Evolutionary conservation across 2,113 vertebrate genomes (phyloP), one percentile per base, ranked within the genome.

Genomic region (Thamnaconus septentrionalis): DNA sequence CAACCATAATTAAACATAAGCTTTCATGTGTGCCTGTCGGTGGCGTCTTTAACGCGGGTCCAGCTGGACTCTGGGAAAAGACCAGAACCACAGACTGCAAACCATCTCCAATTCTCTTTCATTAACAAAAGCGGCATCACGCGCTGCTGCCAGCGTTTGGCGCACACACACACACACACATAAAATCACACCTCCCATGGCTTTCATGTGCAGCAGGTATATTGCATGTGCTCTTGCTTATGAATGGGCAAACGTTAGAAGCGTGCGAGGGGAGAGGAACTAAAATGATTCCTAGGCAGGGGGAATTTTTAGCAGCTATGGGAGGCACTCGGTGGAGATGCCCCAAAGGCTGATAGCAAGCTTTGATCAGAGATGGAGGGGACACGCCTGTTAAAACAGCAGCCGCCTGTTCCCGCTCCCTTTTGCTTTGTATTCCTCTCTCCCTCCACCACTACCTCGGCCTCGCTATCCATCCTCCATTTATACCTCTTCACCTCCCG

Each of bases 361-460:
- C 88, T 87, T 89, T 89, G 83, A 89, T 88, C 81, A 84, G 80
- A 83, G 79, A 80, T 78, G 80, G 84, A 78, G 81, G 18, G 81
- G 82, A 84, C 82, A 86, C 67, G 81, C 73, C 79, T 85, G 84
- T 85, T 85, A 80, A 81, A 85, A 68, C 79, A 66, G 73, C 70
- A 77, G 72, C 72, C 63, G 40, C 63, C 60, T 45, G 8, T 67
- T 82, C 66, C 59, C 61, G 53, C 43, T 71, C 61, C 45, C 59
- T 78, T 31, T 31, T 72, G 52, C 79, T 87, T 80, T 84, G 68
- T 81, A 84, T 77, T 70, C 56, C 75, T 84, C 76, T 58, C 56
- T 69, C 78, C 59, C 64, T 69, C 69, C 5, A 55, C 70, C 70
- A 61, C 5, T 55, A 60, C 59, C 53, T 66, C 76, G 63, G 11